phyloP scores from a whole-genome alignment of 2,113 vertebrate species.

The Gymnocephalus cernua region DNA sequence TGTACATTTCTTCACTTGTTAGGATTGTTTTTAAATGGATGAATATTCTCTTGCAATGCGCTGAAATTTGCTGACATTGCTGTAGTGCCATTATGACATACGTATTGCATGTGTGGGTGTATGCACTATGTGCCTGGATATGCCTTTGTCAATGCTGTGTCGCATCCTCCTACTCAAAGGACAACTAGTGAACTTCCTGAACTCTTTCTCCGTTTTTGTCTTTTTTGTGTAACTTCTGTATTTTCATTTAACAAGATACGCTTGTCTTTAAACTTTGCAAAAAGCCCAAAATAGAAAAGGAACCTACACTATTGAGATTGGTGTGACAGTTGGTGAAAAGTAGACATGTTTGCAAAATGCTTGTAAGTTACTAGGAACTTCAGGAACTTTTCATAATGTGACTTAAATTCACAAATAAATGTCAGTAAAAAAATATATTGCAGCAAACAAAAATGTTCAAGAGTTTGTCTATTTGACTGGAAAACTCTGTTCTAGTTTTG shows the following conservation, averaged over 20 bases:
- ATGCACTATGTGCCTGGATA: conserved; percentile 22
- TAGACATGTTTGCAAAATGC: background rate
- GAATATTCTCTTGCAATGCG: background rate
- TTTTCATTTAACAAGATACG: conserved; percentile 27
- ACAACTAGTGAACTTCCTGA: conserved; percentile 75
- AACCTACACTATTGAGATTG: background rate
- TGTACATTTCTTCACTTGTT: background rate
- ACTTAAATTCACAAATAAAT: background rate
- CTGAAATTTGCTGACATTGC: conserved; percentile 13
- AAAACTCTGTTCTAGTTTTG: background rate
- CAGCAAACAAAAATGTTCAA: background rate
- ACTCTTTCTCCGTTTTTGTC: conserved; percentile 45
- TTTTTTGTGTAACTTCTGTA: conserved; percentile 47
- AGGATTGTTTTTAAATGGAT: background rate
- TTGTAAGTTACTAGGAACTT: background rate
- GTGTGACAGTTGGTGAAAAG: background rate
- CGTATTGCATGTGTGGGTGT: conserved; percentile 14
- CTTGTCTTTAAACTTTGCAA: background rate
- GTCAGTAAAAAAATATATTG: background rate
- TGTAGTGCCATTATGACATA: background rate
- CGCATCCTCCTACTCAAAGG: conserved; percentile 46
- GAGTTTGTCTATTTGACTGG: background rate
- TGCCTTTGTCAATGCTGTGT: conserved; percentile 31
- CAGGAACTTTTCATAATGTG: background rate
- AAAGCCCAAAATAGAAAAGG: background rate